Evolutionary conservation across 2,113 vertebrate species (phyloP).

Genomic region (Entelurus aequoreus): DNA sequence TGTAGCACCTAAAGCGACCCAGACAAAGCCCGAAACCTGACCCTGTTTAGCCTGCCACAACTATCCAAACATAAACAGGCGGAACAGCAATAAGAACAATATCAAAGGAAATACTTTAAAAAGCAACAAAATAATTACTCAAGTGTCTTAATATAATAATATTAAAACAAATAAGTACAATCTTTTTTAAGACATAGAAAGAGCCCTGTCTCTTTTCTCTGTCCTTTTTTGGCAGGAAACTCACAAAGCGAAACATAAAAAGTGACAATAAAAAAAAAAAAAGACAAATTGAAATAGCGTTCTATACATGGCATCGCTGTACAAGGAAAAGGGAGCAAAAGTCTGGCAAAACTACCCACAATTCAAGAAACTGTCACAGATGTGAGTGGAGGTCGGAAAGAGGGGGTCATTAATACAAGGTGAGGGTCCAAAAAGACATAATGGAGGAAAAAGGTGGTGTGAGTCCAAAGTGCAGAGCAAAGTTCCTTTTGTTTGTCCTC

Average conservation of each 20-base stretch:
- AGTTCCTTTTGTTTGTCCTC: constrained; percentile 33
- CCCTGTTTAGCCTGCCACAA: constrained; percentile 48
- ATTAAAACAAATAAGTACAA: constrained; percentile 66
- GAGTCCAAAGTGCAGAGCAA: constrained; percentile 22
- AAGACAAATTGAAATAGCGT: constrained; percentile 61
- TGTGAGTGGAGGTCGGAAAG: constrained; percentile 20
- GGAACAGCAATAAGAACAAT: constrained; percentile 55
- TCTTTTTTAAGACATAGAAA: constrained; percentile 50
- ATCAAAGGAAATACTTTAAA: constrained; percentile 63
- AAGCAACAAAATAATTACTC: constrained; percentile 68
- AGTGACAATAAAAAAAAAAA: constrained; percentile 58
- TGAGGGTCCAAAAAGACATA: neutral
- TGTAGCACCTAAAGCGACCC: constrained; percentile 59
- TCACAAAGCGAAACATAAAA: constrained; percentile 59
- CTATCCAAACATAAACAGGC: constrained; percentile 50
- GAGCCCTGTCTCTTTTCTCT: constrained; percentile 46
- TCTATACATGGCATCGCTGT: constrained; percentile 75
- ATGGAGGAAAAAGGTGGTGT: neutral
- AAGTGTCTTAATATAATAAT: constrained; percentile 68
- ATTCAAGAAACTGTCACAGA: constrained; percentile 65
- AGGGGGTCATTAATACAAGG: neutral
- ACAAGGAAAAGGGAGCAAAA: constrained; percentile 64
- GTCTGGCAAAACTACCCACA: constrained; percentile 70
- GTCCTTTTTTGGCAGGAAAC: constrained; percentile 65
- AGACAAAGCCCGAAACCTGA: constrained; percentile 43